phyloP scores from a whole-genome alignment of 1,140 invertebrate species.

The Danaus plexippus region DNA sequence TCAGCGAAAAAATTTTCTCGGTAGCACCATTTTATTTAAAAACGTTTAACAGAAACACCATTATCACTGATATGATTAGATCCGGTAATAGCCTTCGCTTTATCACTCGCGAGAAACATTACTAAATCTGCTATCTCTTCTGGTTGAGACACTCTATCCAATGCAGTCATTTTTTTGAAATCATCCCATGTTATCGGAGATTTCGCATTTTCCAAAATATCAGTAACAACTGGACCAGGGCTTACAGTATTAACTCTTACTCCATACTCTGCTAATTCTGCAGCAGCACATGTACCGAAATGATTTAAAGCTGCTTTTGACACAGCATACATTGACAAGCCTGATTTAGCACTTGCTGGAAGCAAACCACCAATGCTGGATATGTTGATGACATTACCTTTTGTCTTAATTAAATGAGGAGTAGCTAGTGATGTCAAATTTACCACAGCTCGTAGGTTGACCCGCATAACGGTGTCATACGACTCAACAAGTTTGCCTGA shows the following conservation, averaged over 20 bases:
- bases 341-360: neutral
- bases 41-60: constrained; percentile 2
- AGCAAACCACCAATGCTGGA: constrained; percentile 18
- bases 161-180: constrained; percentile 7
- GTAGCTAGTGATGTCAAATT: too few species aligned
- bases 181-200: constrained; percentile 8
- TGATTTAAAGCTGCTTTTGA: constrained; percentile 22
- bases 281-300: constrained; percentile 16
- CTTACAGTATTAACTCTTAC: constrained; percentile 23
- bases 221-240: constrained; percentile 20
- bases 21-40: too few species aligned
- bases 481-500: too few species aligned
- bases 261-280: constrained; percentile 16
- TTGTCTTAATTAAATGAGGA: too few species aligned
- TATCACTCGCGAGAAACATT: constrained; percentile 20
- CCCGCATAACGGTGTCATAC: too few species aligned
- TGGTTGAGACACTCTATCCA: constrained; percentile 18
- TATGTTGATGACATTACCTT: constrained; percentile 5
- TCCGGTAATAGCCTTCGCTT: constrained; percentile 18
- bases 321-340: constrained; percentile 7
- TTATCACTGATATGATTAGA: constrained; percentile 21
- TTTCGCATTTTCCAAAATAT: constrained; percentile 18
- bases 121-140: constrained; percentile 21
- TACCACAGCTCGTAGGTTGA: too few species aligned
- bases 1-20: too few species aligned